These are phyloP conservation scores for Aplodontia rufa DNA, from an alignment of 2,113 vertebrate species.

Conservation along the genomic window DNA sequence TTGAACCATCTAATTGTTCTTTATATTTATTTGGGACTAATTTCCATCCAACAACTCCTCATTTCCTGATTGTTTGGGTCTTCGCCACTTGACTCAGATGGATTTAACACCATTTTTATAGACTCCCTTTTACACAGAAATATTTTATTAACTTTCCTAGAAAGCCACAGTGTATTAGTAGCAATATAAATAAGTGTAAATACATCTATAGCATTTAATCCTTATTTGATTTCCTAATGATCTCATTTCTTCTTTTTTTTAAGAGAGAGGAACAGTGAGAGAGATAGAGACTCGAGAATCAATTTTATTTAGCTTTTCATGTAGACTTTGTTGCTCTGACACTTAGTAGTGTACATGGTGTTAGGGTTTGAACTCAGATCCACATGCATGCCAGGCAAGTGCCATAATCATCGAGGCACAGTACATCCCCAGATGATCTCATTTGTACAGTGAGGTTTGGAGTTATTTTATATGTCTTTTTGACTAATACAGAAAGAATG, in stretches of 20 bases:
- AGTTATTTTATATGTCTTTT: neutral
- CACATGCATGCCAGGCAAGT: no score
- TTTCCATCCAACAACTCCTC: neutral
- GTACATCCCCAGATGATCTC: no score
- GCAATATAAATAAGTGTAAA: neutral
- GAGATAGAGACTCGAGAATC: no score
- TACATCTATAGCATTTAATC: neutral
- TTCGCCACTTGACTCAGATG: neutral
- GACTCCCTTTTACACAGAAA: neutral
- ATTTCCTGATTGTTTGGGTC: neutral
- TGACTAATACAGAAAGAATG: neutral
- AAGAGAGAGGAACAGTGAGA: no score
- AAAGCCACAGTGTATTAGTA: neutral
- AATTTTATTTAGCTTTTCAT: no score
- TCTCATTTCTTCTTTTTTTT: no score
- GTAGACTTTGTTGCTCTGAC: no score
- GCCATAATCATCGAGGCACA: no score
- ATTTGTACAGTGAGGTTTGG: neutral
- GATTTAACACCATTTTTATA: neutral
- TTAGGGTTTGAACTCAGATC: no score
- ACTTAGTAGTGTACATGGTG: no score
- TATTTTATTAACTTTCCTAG: constrained; percentile 18
- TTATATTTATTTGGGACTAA: neutral
- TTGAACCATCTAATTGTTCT: neutral
- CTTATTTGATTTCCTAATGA: neutral